Conservation (phyloP, 2,888 invertebrate genomes). For the Drepanosiphum platanoidis region DNA sequence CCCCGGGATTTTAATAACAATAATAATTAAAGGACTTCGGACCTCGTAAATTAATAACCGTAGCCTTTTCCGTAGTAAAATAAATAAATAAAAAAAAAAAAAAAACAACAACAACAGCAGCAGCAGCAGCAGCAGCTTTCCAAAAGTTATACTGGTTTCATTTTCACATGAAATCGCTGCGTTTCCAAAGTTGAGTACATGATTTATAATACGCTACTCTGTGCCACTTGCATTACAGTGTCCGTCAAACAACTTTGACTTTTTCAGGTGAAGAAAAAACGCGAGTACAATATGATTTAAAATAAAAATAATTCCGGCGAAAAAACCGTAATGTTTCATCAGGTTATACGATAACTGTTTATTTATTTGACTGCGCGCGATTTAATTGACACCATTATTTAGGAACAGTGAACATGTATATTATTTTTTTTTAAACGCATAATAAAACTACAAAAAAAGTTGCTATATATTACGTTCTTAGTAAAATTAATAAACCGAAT, state of each 20-base stretch:
- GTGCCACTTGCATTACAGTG: neutral
- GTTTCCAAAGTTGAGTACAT: constrained; percentile 11
- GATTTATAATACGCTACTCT: constrained; percentile 27
- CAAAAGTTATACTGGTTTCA: constrained; percentile 23
- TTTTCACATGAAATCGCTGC: constrained; percentile 31
- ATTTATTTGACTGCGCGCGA: too few relatives aligned
- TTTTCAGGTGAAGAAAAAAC: neutral
- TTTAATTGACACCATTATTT: too few relatives aligned
- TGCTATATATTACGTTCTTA: neutral
- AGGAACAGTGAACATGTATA: too few relatives aligned
- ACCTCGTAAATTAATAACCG: constrained; percentile 59
- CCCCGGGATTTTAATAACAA: constrained; percentile 53
- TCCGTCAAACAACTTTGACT: neutral
- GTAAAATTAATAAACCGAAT: too few relatives aligned
- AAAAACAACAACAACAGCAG: constrained; percentile 12
- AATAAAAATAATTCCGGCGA: neutral
- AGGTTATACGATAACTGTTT: neutral
- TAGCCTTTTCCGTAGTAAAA: neutral
- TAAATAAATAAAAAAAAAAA: too few relatives aligned
- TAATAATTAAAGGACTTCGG: constrained; percentile 56
- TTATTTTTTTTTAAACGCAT: too few relatives aligned
- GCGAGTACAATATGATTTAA: neutral
- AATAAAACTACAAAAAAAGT: too few relatives aligned
- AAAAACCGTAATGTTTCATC: neutral
- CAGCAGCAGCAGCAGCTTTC: constrained; percentile 30